Conservation (phyloP, 2,113 vertebrate genomes). For the Ammodytes dubius region DNA sequence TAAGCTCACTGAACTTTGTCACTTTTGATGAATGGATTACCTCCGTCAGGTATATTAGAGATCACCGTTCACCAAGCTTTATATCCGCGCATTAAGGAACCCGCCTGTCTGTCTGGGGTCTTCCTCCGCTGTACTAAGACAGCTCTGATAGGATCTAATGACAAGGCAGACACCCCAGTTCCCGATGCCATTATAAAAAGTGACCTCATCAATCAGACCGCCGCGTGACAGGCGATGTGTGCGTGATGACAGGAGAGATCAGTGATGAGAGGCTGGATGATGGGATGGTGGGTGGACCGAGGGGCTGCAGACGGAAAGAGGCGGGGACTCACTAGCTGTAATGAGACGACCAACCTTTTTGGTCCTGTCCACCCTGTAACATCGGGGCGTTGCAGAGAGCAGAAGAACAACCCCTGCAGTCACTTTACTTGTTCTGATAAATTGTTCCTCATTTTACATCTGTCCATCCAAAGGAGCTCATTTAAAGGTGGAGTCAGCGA, state of each 20-base stretch:
- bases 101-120: constrained; percentile 67
- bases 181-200: constrained; percentile 85
- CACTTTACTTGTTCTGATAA: constrained; percentile 31
- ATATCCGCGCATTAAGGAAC: constrained; percentile 55
- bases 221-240: constrained; percentile 67
- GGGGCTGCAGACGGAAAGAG: constrained; percentile 63
- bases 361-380: constrained; percentile 43
- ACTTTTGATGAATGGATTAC: constrained; percentile 71
- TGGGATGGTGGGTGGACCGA: constrained; percentile 54
- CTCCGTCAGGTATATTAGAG: constrained; percentile 67
- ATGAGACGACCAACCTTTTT: constrained; percentile 57
- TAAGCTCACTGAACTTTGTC: constrained; percentile 58
- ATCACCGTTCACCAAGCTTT: constrained; percentile 49
- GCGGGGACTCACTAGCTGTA: constrained; percentile 34
- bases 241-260: constrained; percentile 77
- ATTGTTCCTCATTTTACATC: not conserved
- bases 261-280: constrained; percentile 75
- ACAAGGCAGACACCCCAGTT: constrained; percentile 81
- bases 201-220: constrained; percentile 80
- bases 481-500: not conserved
- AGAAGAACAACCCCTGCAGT: constrained; percentile 29
- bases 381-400: constrained; percentile 34
- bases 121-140: constrained; percentile 76
- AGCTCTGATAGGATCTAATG: constrained; percentile 80
- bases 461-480: not conserved